These are phyloP conservation scores for Drosophila prostipennis DNA, from an alignment of 2,888 invertebrate genomes.

Conservation along the genomic window DNA sequence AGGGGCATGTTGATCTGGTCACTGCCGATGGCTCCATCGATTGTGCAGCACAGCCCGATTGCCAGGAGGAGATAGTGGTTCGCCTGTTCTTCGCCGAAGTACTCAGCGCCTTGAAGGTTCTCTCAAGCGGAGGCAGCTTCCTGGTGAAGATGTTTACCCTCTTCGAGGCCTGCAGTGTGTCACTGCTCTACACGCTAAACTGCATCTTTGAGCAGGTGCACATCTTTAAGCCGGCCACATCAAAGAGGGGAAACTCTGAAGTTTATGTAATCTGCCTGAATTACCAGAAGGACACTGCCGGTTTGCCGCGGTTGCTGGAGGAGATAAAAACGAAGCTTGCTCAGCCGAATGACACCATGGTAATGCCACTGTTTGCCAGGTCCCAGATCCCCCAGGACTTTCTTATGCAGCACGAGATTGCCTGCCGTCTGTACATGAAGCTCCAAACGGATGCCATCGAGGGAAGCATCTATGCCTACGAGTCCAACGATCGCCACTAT, in stretches of 20 bases:
- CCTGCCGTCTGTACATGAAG: constrained; percentile 88
- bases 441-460: constrained; percentile 89
- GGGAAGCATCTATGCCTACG: constrained; percentile 88
- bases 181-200: constrained; percentile 91
- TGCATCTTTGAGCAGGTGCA: constrained; percentile 90
- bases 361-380: constrained; percentile 86
- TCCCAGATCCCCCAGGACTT: constrained; percentile 87
- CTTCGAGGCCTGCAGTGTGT: constrained; percentile 92
- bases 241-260: constrained; percentile 98
- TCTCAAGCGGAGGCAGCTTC: constrained; percentile 90
- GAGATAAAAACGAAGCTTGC: constrained; percentile 55
- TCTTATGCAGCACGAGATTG: constrained; percentile 87
- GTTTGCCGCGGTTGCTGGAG: constrained; percentile 61
- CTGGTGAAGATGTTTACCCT: constrained; percentile 96
- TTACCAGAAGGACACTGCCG: constrained; percentile 60
- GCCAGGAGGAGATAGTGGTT: constrained; percentile 92
- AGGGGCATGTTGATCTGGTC: constrained; percentile 86
- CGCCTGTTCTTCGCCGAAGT: constrained; percentile 93
- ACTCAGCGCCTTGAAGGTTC: constrained; percentile 89
- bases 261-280: constrained; percentile 91
- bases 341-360: constrained; percentile 53
- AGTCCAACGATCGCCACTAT: constrained; percentile 69
- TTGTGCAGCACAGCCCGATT: constrained; percentile 92
- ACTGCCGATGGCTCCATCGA: constrained; percentile 98
- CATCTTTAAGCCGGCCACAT: constrained; percentile 94